Base-by-base conservation (phyloP, 2,113 vertebrate genomes). In the Steatornis caripensis region DNA sequence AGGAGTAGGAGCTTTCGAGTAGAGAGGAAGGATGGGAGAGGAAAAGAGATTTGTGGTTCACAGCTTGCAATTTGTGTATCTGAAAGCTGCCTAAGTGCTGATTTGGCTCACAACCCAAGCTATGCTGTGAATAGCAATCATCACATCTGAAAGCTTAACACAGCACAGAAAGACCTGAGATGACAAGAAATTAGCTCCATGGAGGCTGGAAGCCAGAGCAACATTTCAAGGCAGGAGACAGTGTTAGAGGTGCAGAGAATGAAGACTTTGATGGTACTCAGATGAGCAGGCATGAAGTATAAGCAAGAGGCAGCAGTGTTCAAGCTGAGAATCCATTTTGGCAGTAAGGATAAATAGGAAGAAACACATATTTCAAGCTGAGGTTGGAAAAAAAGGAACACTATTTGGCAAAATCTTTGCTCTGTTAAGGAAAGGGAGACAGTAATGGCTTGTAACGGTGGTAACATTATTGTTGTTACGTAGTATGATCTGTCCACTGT, bases 31-130 rank as follows among this genome's bases (percentile, higher is more conserved):
- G 26, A 61, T 36, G 20, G 20, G 19, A 55, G 7, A 69, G 8
- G 12, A 66, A 72, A 62, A 43, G n/a, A 70, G 26, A 92, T 75
- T 27, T 70, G 51, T 90, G 37, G 23, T n/a, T 83, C 71, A 77
- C 18, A 39, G 71, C 13, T 78, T 75, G 21, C 54, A 84, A 54
- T 84, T 83, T 49, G 51, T 41, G 18, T 49, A 45, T 58, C n/a
- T 61, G 45, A 84, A 92, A 77, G 49, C 91, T 77, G 76, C 49
- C 37, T 86, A 90, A 96, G 86, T 90, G 85, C 64, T 93, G 54
- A 41, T 87, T 95, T 96, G 91, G 80, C 89, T 92, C 58, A 74
- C 69, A 74, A 75, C 27, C 30, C 74, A 64, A 92, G 30, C 41
- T 89, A 37, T 81, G 26, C 43, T 89, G 43, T 78, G 77, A 89